Conservation (phyloP, 30 jellyfish, hydroid and myxozoan species). For the Aurelia aurita complex sp. Pacific region DNA sequence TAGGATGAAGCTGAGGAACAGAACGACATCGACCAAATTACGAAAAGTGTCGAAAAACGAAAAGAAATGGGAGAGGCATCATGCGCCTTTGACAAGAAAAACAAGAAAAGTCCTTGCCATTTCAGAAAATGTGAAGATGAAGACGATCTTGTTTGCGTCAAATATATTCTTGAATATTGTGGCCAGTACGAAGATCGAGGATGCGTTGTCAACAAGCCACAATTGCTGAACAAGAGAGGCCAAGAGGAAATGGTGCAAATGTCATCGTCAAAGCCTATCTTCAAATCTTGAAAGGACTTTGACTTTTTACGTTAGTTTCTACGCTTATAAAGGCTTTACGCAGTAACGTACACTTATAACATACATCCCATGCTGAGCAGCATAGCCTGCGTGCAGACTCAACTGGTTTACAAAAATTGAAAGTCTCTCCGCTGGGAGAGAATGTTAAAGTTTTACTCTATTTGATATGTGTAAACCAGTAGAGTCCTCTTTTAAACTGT, state of each 20-base stretch:
- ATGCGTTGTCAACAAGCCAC: slow-evolving; percentile 81
- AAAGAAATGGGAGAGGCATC: slow-evolving; percentile 22
- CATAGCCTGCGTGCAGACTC: too few species aligned
- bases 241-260: slow-evolving; percentile 41
- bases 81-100: slow-evolving; percentile 42
- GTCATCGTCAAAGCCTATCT: slow-evolving; percentile 22
- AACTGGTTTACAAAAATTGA: too few species aligned
- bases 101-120: slow-evolving; percentile 66
- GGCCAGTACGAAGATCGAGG: slow-evolving; percentile 79
- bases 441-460: too few species aligned
- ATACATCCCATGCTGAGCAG: too few species aligned
- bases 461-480: too few species aligned
- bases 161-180: slow-evolving; percentile 77
- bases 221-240: slow-evolving; percentile 55
- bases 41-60: neutral
- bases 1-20: slow-evolving; percentile 53
- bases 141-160: slow-evolving; percentile 46
- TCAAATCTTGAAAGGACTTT: slow-evolving; percentile 10
- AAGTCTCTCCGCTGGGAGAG: too few species aligned
- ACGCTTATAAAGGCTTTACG: neutral
- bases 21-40: slow-evolving; percentile 1
- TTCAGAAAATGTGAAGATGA: slow-evolving; percentile 16
- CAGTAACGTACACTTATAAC: neutral
- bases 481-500: too few species aligned
- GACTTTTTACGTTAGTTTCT: neutral